phyloP scores from a whole-genome alignment of 1,140 invertebrate genomes.

The Hylaeus anthracinus region DNA sequence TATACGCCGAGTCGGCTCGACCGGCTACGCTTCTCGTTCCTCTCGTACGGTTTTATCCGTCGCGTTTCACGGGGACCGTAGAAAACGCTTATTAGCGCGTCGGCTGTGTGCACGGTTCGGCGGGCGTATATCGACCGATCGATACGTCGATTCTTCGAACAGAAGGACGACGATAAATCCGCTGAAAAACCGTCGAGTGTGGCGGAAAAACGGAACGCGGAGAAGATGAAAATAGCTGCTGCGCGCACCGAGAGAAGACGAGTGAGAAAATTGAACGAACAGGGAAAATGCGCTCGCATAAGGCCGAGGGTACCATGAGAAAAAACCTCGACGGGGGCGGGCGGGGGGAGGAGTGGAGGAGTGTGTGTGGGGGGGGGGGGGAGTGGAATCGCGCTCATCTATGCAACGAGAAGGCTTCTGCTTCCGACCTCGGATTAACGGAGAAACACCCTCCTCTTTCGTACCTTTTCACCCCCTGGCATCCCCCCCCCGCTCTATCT shows the following conservation, averaged over 20 bases:
- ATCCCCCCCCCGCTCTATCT: not conserved
- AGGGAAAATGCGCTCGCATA: slow-evolving; percentile 1
- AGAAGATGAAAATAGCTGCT: slow-evolving; percentile 34
- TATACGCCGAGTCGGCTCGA: not conserved
- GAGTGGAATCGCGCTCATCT: slow-evolving; percentile 7
- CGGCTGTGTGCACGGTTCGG: not conserved
- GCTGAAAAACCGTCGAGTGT: not conserved
- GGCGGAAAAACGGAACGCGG: not conserved
- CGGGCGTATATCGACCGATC: not conserved
- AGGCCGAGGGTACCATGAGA: slow-evolving; percentile 15
- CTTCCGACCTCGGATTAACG: slow-evolving; percentile 35
- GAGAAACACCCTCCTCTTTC: not conserved
- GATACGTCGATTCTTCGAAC: slow-evolving; percentile 34
- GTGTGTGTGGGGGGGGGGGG: no score
- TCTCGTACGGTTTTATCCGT: not conserved
- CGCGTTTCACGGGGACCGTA: not conserved
- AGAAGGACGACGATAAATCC: slow-evolving; percentile 23
- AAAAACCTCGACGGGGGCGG: slow-evolving; percentile 24
- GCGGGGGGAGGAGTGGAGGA: no score
- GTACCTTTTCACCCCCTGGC: not conserved
- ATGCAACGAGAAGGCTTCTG: not conserved
- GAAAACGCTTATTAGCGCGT: slow-evolving; percentile 12
- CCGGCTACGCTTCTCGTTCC: not conserved
- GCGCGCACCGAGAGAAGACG: slow-evolving; percentile 1
- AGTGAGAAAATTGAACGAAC: slow-evolving; percentile 42